These are phyloP conservation scores for Antechinus flavipes DNA, from an alignment of 2,113 vertebrate genomes.

Conservation along the genomic window DNA sequence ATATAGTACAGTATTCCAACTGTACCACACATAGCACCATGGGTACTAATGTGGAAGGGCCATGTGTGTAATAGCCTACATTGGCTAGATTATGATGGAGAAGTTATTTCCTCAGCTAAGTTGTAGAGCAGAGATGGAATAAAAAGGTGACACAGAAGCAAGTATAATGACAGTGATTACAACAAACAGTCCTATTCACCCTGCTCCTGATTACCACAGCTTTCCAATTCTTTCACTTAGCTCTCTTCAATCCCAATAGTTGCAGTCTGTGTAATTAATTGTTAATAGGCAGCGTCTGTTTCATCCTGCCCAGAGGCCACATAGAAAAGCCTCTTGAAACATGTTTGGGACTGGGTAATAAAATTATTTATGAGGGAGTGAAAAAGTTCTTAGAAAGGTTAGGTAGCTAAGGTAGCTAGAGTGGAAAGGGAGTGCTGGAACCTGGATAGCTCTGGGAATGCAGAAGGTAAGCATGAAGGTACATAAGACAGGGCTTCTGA, in stretches of 20 bases:
- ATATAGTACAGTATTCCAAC: neutral
- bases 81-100: neutral
- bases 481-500: neutral
- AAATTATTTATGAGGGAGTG: neutral
- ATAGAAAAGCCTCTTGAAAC: conserved; percentile 28
- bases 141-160: neutral
- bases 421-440: neutral
- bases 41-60: neutral
- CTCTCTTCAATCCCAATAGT: conserved; percentile 4
- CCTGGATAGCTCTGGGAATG: neutral
- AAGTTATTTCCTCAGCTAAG: conserved; percentile 25
- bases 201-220: neutral
- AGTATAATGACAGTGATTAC: neutral
- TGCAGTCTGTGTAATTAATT: neutral
- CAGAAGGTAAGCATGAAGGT: neutral
- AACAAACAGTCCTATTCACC: conserved; percentile 11
- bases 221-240: neutral
- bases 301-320: neutral
- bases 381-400: neutral
- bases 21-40: neutral
- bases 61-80: neutral
- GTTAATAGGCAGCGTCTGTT: neutral
- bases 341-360: neutral
- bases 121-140: neutral
- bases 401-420: neutral